Conservation (phyloP, 2,113 vertebrate species). For the Otolemur garnettii region DNA sequence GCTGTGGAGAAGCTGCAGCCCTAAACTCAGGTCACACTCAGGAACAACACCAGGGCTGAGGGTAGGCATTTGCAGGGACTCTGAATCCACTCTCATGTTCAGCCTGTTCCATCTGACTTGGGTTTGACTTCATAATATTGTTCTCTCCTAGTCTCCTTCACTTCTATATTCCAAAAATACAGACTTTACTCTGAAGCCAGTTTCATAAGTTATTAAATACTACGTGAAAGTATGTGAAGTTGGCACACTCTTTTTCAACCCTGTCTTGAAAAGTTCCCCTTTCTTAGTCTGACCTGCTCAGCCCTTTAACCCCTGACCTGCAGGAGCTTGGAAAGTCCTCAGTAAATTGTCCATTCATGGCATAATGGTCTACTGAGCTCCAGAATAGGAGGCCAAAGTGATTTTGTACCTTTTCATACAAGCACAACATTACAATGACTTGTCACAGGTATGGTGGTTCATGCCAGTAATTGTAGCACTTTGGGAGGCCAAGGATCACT, state of each 20-base stretch:
- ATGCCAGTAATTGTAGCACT: too few species aligned
- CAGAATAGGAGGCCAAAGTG: constrained; percentile 20
- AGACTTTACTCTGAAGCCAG: constrained; percentile 85
- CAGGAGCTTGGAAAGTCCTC: neutral
- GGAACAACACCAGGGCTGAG: constrained; percentile 6
- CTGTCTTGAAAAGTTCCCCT: constrained; percentile 66
- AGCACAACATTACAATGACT: constrained; percentile 12
- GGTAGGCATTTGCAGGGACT: neutral
- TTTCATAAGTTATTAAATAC: constrained; percentile 87
- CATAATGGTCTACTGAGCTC: neutral
- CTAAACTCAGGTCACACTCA: constrained; percentile 49
- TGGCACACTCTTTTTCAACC: constrained; percentile 74
- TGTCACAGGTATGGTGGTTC: neutral
- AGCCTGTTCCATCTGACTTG: constrained; percentile 72
- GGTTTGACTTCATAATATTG: constrained; percentile 79
- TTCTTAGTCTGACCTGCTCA: constrained; percentile 20
- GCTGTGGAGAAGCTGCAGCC: constrained; percentile 32
- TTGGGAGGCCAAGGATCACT: too few species aligned
- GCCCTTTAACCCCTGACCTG: neutral
- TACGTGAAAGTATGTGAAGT: constrained; percentile 84
- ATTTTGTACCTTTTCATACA: neutral
- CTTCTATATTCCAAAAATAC: constrained; percentile 86
- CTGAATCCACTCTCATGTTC: constrained; percentile 52
- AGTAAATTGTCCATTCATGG: neutral
- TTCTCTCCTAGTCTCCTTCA: constrained; percentile 79